A percentile compares a stretch with the other conserved stretches of the same genome.
phyloP scores from a whole-genome alignment of 2,888 invertebrate species.

The Acanthosoma haemorrhoidale region DNA sequence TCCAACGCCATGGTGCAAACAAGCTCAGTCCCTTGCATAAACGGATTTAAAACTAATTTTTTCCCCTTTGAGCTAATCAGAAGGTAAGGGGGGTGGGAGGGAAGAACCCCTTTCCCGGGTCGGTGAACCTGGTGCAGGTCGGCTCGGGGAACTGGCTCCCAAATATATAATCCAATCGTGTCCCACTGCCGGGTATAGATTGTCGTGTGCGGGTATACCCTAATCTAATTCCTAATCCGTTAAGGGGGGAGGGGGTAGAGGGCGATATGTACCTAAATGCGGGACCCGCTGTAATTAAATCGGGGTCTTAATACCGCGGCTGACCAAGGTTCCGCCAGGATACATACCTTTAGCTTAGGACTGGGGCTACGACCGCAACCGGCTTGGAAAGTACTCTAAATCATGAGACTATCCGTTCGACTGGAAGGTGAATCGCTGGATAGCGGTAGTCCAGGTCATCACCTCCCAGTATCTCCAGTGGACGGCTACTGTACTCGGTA shows the following conservation, averaged over 20 bases:
- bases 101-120: background rate
- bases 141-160: background rate
- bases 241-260: too few relatives aligned
- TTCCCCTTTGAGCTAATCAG: background rate
- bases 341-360: too few relatives aligned
- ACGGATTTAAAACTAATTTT: background rate
- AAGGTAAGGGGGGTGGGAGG: background rate
- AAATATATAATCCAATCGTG: slow-evolving; percentile 5
- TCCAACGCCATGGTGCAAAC: too few relatives aligned
- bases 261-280: background rate
- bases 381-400: too few relatives aligned
- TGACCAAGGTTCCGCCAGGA: background rate
- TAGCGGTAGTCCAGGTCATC: too few relatives aligned
- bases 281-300: background rate
- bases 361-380: too few relatives aligned
- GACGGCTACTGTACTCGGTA: too few relatives aligned
- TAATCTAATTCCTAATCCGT: slow-evolving; percentile 6
- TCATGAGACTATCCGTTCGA: too few relatives aligned
- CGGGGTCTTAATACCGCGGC: background rate
- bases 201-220: too few relatives aligned
- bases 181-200: background rate
- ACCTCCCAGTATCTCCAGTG: too few relatives aligned
- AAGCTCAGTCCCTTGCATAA: background rate
- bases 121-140: background rate
- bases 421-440: too few relatives aligned